A percentile compares a stretch with the other conserved stretches of the same genome.
These are phyloP conservation scores for Frieseomelitta varia DNA, from an alignment of 1,140 invertebrate genomes.

Conservation along the genomic window DNA sequence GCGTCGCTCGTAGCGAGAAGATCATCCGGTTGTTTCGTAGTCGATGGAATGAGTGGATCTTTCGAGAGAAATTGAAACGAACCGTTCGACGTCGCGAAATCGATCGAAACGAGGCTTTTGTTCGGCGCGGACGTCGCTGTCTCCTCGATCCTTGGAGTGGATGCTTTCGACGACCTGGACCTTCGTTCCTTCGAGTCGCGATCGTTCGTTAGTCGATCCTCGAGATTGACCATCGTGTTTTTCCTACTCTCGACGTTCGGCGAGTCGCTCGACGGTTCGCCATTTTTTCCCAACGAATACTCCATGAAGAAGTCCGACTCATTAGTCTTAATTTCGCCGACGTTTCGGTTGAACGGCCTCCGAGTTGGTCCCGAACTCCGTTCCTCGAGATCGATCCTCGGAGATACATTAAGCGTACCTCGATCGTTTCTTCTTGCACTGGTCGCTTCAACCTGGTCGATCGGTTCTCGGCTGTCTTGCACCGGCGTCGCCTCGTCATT, in stretches of 20 bases:
- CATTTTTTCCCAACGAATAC: neutral
- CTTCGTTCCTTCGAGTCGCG: neutral
- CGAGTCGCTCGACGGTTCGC: neutral
- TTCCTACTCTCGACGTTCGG: neutral
- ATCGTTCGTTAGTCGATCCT: neutral
- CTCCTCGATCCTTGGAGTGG: too few species aligned
- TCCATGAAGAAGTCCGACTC: neutral
- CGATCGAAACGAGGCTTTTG: neutral
- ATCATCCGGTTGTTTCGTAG: neutral
- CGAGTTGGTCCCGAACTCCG: neutral
- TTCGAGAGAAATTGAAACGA: neutral
- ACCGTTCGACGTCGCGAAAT: neutral
- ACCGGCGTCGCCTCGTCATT: neutral
- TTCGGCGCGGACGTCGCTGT: too few species aligned
- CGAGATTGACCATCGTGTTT: neutral
- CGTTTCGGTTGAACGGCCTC: neutral
- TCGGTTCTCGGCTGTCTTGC: neutral
- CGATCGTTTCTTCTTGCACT: neutral
- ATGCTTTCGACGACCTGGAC: conserved; percentile 3
- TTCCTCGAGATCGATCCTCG: neutral
- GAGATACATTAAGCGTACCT: neutral
- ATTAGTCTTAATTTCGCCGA: neutral
- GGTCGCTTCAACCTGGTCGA: too few species aligned
- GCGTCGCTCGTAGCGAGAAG: neutral
- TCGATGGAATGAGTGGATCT: too few species aligned